Evolutionary conservation across 64 coral and sea anemone genomes (phyloP), one percentile per base, ranked within the genome.

Genomic region (Montipora capricornis): DNA sequence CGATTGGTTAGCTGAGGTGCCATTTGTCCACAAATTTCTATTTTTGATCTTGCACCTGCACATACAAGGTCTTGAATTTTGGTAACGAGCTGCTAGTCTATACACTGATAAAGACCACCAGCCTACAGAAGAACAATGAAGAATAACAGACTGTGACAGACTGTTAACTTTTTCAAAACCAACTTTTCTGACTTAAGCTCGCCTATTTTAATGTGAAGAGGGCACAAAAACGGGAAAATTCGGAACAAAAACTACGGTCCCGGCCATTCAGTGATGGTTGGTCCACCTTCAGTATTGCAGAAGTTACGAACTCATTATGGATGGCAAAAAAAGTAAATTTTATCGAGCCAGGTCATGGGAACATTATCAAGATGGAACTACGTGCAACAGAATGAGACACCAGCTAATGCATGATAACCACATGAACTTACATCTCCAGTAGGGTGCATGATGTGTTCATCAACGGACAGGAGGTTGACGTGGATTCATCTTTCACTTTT

Each of bases 11-110:
- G 48, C 1, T 16, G 22, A 17, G 94, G 78, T 8, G 24, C 62
- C 4, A 82, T 22, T 53, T 80, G 29, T 12, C 76, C 83, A 29
- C 67, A 44, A 79, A 92, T 88, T 50, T 95, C 90, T 84, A 78
- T 12, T 19, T 55, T 3, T 14, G 71, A 4, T 86, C 93, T 3
- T 87, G 74, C 53, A 86, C 74, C 7, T 87, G 80, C 53, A 57
- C 3, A 57, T 57, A 57, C 53, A 57, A 57, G 53, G 6, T 57
- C 53, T 57, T 57, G 53, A 57, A 95, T 91, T 81, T 95, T 95
- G 2, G 78, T 26, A 0, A 68, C 55, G 0, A 89, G 12, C 16
- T 13, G 59, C 2, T 53, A 8, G 7, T 92, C 89, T 13, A 92
- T 59, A 6, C 6, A 44, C 58, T 95, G 89, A 48, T 84, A 62